phyloP scores from a whole-genome alignment of 2,888 invertebrate species.

The Alcis repandata region DNA sequence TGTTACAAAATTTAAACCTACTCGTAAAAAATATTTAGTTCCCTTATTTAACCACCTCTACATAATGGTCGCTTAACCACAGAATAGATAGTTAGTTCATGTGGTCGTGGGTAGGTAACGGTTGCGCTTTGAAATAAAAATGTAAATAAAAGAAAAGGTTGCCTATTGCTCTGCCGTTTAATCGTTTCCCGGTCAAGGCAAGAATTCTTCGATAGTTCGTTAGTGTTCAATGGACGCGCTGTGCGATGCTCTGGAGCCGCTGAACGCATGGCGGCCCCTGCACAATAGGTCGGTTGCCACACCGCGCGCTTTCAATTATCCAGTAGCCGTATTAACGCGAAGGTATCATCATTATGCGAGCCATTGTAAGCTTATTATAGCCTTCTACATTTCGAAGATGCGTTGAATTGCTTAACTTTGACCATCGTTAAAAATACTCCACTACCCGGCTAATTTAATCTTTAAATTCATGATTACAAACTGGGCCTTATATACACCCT shows the following conservation, averaged over 20 bases:
- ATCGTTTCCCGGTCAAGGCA: conserved; percentile 25
- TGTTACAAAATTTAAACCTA: not conserved
- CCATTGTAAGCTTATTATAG: conserved; percentile 6
- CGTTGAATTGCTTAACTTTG: conserved; percentile 5
- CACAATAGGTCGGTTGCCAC: conserved; percentile 18
- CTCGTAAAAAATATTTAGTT: not conserved
- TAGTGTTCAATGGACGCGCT: not conserved
- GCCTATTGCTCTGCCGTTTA: conserved; percentile 8
- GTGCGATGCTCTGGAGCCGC: not conserved
- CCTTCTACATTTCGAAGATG: conserved; percentile 1
- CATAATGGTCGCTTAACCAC: no score
- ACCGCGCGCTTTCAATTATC: conserved; percentile 13
- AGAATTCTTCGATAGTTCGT: conserved; percentile 15
- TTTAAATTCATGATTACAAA: not conserved
- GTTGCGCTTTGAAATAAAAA: no score
- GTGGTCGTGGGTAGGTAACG: no score
- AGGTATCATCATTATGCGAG: not conserved
- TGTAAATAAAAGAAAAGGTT: conserved; percentile 21
- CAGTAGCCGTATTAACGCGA: conserved; percentile 16
- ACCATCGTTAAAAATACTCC: not conserved
- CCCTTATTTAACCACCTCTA: not conserved
- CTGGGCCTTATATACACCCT: not conserved
- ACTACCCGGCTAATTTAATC: not conserved
- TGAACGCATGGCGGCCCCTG: conserved; percentile 10
- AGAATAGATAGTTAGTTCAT: no score